Evolutionary conservation across 2,797 vertebrate genomes (phyloP).

Genomic region (Cryptoblepharus egeriae): DNA sequence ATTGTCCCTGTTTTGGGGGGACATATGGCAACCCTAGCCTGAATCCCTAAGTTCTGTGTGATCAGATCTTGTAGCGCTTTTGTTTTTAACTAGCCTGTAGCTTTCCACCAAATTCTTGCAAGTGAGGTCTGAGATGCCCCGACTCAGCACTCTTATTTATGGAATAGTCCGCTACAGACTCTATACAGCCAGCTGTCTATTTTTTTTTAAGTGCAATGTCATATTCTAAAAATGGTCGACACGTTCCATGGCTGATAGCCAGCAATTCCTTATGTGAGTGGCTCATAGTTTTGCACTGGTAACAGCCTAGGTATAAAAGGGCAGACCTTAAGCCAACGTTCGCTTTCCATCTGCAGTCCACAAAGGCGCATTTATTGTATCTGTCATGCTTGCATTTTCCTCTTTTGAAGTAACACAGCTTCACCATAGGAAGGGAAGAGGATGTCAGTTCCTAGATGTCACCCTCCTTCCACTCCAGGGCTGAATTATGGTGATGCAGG

Average conservation of each 20-base stretch:
- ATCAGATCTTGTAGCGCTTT: slow-evolving; percentile 43
- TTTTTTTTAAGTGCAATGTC: not conserved
- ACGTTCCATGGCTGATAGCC: slow-evolving; percentile 5
- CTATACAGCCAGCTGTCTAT: slow-evolving; percentile 4
- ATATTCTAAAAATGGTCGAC: slow-evolving; percentile 36
- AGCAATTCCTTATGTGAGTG: slow-evolving; percentile 9
- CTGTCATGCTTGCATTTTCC: slow-evolving; percentile 14
- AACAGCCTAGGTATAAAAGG: slow-evolving; percentile 35
- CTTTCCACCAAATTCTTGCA: slow-evolving; percentile 18
- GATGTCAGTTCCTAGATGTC: slow-evolving; percentile 37
- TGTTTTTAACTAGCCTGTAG: not conserved
- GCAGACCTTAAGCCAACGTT: slow-evolving; percentile 11
- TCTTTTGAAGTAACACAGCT: slow-evolving; percentile 36
- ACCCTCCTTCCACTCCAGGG: slow-evolving; percentile 21
- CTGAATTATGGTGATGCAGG: not conserved
- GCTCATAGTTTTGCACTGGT: slow-evolving; percentile 32
- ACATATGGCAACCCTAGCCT: no score
- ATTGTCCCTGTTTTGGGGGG: no score
- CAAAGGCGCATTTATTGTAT: slow-evolving; percentile 46
- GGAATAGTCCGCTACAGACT: slow-evolving; percentile 15
- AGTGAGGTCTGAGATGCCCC: not conserved
- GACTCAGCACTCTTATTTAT: slow-evolving; percentile 15
- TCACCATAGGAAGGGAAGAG: slow-evolving; percentile 21
- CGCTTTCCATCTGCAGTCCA: slow-evolving; percentile 47
- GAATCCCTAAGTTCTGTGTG: slow-evolving; percentile 9